Base-by-base conservation (phyloP, 2,888 invertebrate species). In the Polymixis flavicincta region DNA sequence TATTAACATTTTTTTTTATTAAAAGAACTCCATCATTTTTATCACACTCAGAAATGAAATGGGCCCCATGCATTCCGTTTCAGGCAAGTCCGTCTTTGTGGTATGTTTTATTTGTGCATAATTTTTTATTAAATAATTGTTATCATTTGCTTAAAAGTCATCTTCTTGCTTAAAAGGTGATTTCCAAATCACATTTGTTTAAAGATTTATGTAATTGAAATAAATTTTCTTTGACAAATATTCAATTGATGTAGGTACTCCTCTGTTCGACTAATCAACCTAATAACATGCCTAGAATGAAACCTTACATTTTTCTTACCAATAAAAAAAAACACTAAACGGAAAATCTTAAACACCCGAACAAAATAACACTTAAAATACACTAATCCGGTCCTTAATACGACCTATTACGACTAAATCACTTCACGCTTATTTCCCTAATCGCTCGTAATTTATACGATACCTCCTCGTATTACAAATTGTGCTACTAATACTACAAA, bases 401-500 rank as follows among this genome's bases (percentile, higher is more conserved):
- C 83, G 9, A 60, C 78, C 82, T 69, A 65, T 72, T 61, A 70
- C 57, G 70, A 67, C 55, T 79, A 60, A 83, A 79, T 70, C 66
- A 61, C 65, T 83, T 78, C 14, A 67, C 78, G 65, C 57, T 68
- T 74, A 74, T 80, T 75, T 71, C 52, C 61, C 64, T 80, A 84
- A 82, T 82, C 80, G 68, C 70, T 84, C 60, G 70, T 80, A 80
- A 82, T 84, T 80, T 80, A 74, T 64, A 82, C 61, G 74, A 73
- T 66, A 71, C 67, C 65, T 69, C 32, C 65, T 73, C 42, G 72
- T 65, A 84, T 80, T 77, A 85, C 68, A 74, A 64, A 82, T 69
- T 59, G 71, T 68, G 54, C 66, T 63, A 69, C 57, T 75, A 86
- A 78, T 72, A 81, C 73, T 74, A 78, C 85, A 85, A 86, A 86